Base-by-base conservation (phyloP, 2,797 vertebrate genomes). In the Melanotaenia pygmaea region DNA sequence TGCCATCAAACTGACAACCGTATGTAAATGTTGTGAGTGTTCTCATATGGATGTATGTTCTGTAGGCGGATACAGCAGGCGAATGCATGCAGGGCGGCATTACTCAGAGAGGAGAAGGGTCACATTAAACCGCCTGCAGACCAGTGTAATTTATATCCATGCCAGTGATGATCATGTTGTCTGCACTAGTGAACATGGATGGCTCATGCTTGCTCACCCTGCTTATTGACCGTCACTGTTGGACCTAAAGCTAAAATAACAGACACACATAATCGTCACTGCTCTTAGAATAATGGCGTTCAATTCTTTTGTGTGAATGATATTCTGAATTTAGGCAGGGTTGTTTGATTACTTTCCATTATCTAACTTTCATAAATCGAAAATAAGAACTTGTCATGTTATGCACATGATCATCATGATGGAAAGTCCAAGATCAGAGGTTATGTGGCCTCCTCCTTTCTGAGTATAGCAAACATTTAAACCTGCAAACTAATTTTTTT, bases 91-190 rank as follows among this genome's bases (percentile, higher is more conserved):
- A 13, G 57, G 75, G 59, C 32, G 58, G 76, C 59, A 12, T 83
- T 82, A 86, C 87, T 86, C 82, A 88, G 92, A 90, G 89, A 91
- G 89, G 89, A 92, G 81, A 77, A 84, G 45, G 89, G 81, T 82
- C 80, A 84, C 86, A 78, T 53, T 85, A 82, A 90, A 90, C 90
- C 86, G 83, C 62, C 37, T 6, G 0, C 59, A 65, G 50, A 90
- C 54, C 58, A 34, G 37, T 50, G 10, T 45, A 40, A 67, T 81
- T 79, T 66, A 71, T 64, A 85, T 81, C 74, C 79, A 78, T 77
- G 83, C 83, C 79, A 73, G 61, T 57, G 9, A 69, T 34, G 74
- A 81, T 86, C 74, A 67, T 5, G 47, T 73, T 79, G 65, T 82
- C 77, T 72, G 81, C 73, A 50, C 72, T 57, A 20, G 69, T 74